Evolutionary conservation across 2,113 vertebrate species (phyloP).

Genomic region (Cacatua alba): DNA sequence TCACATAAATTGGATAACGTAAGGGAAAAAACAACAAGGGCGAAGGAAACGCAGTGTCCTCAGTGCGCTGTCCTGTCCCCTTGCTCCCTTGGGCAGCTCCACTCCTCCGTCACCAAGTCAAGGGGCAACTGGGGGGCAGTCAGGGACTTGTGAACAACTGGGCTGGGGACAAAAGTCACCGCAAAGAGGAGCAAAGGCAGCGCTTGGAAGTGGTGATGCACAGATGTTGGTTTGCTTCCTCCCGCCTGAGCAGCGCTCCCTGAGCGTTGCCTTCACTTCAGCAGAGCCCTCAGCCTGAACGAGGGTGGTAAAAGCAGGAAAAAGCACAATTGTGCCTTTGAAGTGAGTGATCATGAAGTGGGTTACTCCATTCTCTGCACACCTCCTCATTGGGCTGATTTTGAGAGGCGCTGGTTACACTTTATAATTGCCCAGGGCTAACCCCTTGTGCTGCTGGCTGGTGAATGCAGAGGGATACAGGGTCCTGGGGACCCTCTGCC

Average conservation of each 20-base stretch:
- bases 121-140: not conserved
- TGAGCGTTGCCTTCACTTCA: not conserved
- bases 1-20: not conserved
- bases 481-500: not conserved
- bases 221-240: accelerated
- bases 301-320: not conserved
- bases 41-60: not conserved
- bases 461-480: not conserved
- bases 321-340: accelerated
- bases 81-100: constrained; percentile 21
- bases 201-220: accelerated
- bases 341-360: accelerated
- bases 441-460: not conserved
- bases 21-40: constrained; percentile 14
- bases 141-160: not conserved
- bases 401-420: accelerated
- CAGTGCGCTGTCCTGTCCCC: not conserved
- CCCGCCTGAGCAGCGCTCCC: not conserved
- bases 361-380: accelerated
- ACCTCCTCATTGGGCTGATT: accelerated
- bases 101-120: not conserved
- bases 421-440: accelerated
- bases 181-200: not conserved
- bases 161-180: not conserved
- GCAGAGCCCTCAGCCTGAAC: accelerated